Percentiles rank a stretch among this genome's conserved stretches.
These are phyloP conservation scores for Rhabdophis nuchalis DNA, from an alignment of 2,797 vertebrate genomes.

Conservation along the genomic window DNA sequence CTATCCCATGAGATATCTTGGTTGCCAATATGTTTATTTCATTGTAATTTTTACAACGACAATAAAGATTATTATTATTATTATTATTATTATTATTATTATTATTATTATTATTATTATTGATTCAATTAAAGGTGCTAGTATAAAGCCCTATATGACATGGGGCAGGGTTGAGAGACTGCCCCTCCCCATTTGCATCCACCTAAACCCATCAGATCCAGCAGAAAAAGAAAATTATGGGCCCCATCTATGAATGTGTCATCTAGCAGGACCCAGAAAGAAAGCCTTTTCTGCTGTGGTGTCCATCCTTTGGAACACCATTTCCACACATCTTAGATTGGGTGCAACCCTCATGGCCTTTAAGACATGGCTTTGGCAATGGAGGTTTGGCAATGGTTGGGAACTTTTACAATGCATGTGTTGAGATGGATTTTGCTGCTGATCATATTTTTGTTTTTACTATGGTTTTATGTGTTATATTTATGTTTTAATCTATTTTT, in stretches of 20 bases:
- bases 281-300: background rate
- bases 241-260: background rate
- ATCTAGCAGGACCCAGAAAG: background rate
- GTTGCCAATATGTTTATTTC: background rate
- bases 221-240: background rate
- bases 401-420: background rate
- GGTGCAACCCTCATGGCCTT: background rate
- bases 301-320: background rate
- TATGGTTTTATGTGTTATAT: background rate
- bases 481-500: background rate
- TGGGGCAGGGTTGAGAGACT: background rate
- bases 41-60: no score
- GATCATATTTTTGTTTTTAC: background rate
- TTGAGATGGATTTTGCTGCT: background rate
- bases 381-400: background rate
- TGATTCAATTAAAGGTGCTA: background rate
- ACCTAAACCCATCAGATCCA: background rate
- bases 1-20: background rate
- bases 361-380: background rate
- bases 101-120: no score
- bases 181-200: background rate
- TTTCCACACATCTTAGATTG: background rate
- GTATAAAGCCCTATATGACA: background rate
- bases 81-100: no score
- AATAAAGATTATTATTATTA: no score